Evolutionary conservation across 2,113 vertebrate species (phyloP), one percentile per base, ranked within the genome.

Genomic region (Corydoras maculifer): DNA sequence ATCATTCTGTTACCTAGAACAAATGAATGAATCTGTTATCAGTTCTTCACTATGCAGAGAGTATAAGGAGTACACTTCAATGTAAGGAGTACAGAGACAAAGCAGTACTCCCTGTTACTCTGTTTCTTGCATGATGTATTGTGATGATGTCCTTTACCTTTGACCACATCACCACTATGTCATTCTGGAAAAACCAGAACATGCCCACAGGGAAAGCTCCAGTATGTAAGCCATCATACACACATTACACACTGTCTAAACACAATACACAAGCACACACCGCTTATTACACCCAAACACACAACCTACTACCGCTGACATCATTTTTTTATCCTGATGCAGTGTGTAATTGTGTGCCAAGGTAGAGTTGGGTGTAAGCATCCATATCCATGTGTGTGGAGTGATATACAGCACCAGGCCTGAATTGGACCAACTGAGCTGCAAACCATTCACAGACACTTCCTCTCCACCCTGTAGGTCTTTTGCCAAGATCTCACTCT

Each of bases 121-220:
- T 72, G 43, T 49, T 13, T 58, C n/a, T 43, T 70, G 25, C 25
- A 62, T 57, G 32, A 14, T 11, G 25, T 43, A 70, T 14, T 11
- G n/a, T 62, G 51, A 62, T 57, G 64, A 62, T 57, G 62, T 48
- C 49, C 13, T 48, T 48, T 58, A 13, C 15, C 15, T 59, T 60
- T 15, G 9, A 8, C 58, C 43, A 50, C 58, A 67, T 71, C 58
- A 35, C 13, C 32, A 43, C 12, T 59, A 53, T 59, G 75, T 76
- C 69, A 72, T 72, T 64, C 65, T 63, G 75, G 75, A 68, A 76
- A 76, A 76, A 72, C 69, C 75, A 58, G 62, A 74, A 61, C 65
- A 74, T 54, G 25, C 59, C 71, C 50, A 43, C 57, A 57, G 54
- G 59, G 64, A 60, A 48, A 60, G 13, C 53, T n/a, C 50, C 30